A percentile compares a stretch with the other conserved stretches of the same genome.
These are phyloP conservation scores for Rhynchomys soricoides DNA, from an alignment of 2,113 vertebrate genomes.

Conservation along the genomic window DNA sequence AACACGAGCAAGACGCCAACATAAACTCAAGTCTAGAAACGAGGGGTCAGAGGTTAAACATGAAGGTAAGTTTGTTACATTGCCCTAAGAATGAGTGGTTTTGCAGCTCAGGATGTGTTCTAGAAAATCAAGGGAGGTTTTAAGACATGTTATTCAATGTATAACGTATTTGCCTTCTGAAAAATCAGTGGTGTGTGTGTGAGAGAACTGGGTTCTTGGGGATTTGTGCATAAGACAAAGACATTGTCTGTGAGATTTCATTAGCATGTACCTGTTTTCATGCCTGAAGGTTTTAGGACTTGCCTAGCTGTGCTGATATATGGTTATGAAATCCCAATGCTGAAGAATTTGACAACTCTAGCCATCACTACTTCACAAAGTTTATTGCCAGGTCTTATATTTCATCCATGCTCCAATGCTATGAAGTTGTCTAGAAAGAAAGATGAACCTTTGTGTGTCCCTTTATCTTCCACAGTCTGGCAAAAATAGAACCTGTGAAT, in stretches of 20 bases:
- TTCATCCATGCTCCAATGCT: not conserved
- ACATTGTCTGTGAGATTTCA: not conserved
- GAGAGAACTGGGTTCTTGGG: not conserved
- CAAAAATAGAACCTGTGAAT: not conserved
- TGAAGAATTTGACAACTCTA: not conserved
- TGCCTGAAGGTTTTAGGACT: not conserved
- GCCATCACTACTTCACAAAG: not conserved
- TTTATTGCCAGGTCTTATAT: not conserved
- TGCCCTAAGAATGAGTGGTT: not conserved
- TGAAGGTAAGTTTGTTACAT: conserved; percentile 57
- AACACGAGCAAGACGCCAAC: not conserved
- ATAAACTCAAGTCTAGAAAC: not conserved
- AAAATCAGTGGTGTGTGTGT: not conserved
- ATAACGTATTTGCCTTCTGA: not conserved
- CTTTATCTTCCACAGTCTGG: not conserved
- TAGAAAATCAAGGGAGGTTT: not conserved
- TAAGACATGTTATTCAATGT: not conserved
- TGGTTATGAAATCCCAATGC: not conserved
- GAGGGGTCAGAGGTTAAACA: not conserved
- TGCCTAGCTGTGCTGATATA: not conserved
- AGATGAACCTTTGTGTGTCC: not conserved
- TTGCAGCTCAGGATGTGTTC: not conserved
- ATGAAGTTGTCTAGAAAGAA: conserved; percentile 34
- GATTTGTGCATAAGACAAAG: not conserved
- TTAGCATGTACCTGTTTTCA: not conserved